Evolutionary conservation across 2,888 invertebrate genomes (phyloP), one percentile per base, ranked within the genome.

Genomic region (Chloroclysta siterata): DNA sequence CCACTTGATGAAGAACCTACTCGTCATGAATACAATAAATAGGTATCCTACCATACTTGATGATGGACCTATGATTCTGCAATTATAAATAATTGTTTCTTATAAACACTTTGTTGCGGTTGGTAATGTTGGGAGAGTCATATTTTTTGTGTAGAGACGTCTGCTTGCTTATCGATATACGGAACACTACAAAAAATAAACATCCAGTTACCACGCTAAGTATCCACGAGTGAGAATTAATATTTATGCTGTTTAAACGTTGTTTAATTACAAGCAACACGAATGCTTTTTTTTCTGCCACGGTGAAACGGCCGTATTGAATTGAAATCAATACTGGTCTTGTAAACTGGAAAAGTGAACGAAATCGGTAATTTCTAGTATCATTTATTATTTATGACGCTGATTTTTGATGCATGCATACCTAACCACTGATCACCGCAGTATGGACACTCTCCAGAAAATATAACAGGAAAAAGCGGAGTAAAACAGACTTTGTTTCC

Each of bases 221-320:
- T 74, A 84, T 76, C 78, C 74, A 80, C 81, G 78, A 79, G 80
- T 81, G 75, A 76, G 77, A 84, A 89, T 89, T 87, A 90, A 89
- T 89, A 90, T 89, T 85, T 80, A 89, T 88, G 81, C 76, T 77
- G 78, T 82, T 83, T 89, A 90, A 90, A 88, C 88, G 89, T 80
- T 88, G 86, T 77, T 82, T 89, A 88, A 89, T 88, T 84, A 85
- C 87, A 79, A 77, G 72, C 74, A 77, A 78, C 85, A 84, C 83
- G 85, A 83, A 83, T 73, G 65, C 63, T 78, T 80, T 76, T 77
- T 78, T 74, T 72, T 72, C 65, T 66, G 68, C 67, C 66, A 60
- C 59, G 63, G 72, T 64, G 70, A 72, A 68, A 70, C 62, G 65
- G 61, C 73, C 55, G 64, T 59, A 55, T 59, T 66, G 51, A 58